These are phyloP conservation scores for Halcyon malimbica DNA, from an alignment of 2,113 vertebrate species.

Conservation along the genomic window DNA sequence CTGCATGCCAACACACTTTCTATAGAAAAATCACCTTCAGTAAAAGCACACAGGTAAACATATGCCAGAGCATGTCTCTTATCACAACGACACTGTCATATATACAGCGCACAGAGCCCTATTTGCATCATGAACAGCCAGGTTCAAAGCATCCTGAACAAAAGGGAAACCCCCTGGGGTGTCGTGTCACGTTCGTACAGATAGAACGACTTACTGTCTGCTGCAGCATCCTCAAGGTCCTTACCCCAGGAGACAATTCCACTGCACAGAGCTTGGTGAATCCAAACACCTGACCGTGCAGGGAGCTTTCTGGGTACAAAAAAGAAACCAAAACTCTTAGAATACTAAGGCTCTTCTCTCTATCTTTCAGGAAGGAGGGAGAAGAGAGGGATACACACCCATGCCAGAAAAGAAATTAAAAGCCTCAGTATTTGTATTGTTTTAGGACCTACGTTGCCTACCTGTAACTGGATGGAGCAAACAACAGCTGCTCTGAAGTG, in stretches of 20 bases:
- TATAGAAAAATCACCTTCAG: neutral
- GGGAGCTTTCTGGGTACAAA: neutral
- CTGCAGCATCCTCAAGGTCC: neutral
- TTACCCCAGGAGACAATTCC: neutral
- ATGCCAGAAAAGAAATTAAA: neutral
- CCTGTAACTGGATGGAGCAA: neutral
- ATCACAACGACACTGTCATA: neutral
- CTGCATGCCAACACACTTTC: neutral
- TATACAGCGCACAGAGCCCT: neutral
- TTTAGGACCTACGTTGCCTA: neutral
- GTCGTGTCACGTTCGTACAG: neutral
- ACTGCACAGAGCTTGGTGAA: neutral
- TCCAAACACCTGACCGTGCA: neutral
- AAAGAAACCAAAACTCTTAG: neutral
- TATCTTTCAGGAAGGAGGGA: neutral
- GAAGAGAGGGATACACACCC: neutral
- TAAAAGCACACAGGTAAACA: neutral
- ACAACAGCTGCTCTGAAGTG: neutral
- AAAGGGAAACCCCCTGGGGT: neutral
- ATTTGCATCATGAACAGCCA: neutral
- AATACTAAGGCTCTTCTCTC: neutral
- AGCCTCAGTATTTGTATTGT: neutral
- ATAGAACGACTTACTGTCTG: neutral
- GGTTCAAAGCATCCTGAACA: neutral
- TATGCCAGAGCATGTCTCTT: neutral